A percentile compares a stretch with the other conserved stretches of the same genome.
Evolutionary conservation across 2,113 vertebrate species (phyloP).

Genomic region (Leptodactylus fuscus): DNA sequence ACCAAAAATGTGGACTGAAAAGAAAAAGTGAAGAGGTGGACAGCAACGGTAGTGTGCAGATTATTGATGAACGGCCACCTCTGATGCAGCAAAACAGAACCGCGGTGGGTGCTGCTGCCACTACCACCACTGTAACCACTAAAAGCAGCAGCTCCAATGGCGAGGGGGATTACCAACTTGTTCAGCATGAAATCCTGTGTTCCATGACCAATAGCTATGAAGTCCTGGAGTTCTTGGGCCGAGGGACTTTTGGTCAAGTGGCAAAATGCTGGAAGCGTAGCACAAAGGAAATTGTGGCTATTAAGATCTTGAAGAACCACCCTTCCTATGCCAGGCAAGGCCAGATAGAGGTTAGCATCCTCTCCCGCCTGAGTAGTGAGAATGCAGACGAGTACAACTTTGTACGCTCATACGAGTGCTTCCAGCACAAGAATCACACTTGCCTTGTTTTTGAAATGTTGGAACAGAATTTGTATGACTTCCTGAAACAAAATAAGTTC

Average conservation of each 20-base stretch:
- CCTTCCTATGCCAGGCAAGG: conserved; percentile 96
- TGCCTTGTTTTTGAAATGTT: conserved; percentile 99
- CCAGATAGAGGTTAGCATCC: conserved; percentile 98
- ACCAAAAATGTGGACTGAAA: conserved; percentile 94
- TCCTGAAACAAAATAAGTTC: conserved; percentile 98
- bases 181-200: conserved; percentile 97
- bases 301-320: conserved; percentile 98
- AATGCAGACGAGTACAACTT: conserved; percentile 98
- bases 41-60: conserved; percentile 98
- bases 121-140: conserved; percentile 91
- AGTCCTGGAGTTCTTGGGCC: conserved; percentile 95
- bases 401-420: conserved; percentile 96
- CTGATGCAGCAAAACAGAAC: conserved; percentile 93
- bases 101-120: conserved; percentile 84
- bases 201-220: conserved; percentile 98
- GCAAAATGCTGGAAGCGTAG: conserved; percentile 98
- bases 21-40: conserved; percentile 97
- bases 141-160: conserved; percentile 95
- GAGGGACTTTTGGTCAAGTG: conserved; percentile 96
- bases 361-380: conserved; percentile 93
- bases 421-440: conserved; percentile 99
- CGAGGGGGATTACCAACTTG: conserved; percentile 97
- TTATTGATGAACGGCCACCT: conserved; percentile 96
- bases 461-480: conserved; percentile 98
- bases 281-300: conserved; percentile 97